Evolutionary conservation across 2,797 vertebrate genomes (phyloP), one percentile per base, ranked within the genome.

Genomic region (Bradypodion pumilum): DNA sequence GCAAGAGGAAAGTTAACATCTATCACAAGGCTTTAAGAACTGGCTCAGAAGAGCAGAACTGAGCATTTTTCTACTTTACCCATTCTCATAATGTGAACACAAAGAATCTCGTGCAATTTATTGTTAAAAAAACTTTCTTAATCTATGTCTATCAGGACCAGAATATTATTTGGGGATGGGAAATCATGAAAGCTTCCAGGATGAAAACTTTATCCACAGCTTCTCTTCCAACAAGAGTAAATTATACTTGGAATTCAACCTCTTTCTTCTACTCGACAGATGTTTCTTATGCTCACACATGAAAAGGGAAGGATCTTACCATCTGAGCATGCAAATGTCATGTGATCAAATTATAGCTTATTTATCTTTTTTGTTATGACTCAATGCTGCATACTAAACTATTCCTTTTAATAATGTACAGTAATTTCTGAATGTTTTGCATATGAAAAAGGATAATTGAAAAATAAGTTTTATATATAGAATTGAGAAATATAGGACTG

Each of bases 381-480:
- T 46, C 44, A 74, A 27, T 16, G 32, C 15, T 2, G 29, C 12
- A 68, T 56, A 65, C 21, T 76, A 21, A 56, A 27, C 56, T 56
- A 19, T 74, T 66, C 59, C 49, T 69, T 32, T 80, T 60, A 56
- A 60, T 59, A n/a, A 29, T 59, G 19, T 65, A 80, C 29, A 46
- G 15, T 37, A 76, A 74, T 35, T 37, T 89, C 80, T 74, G 15
- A 13, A 42, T 81, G 74, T 80, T 81, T 75, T 27, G 75, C 19
- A 13, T 8, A 35, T 66, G 42, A 87, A 37, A 84, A 88, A 78
- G 86, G 74, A 59, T 83, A 89, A 76, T 52, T 91, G n/a, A 40
- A 87, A 81, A 86, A 77, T 85, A 46, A 56, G 85, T 35, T 89
- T 35, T 89, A 90, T 68, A 83, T 81, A 76, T 88, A 92, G 88